A percentile compares a stretch with the other conserved stretches of the same genome.
Evolutionary conservation across 2,113 vertebrate species (phyloP).

Genomic region (Pithys albifrons): DNA sequence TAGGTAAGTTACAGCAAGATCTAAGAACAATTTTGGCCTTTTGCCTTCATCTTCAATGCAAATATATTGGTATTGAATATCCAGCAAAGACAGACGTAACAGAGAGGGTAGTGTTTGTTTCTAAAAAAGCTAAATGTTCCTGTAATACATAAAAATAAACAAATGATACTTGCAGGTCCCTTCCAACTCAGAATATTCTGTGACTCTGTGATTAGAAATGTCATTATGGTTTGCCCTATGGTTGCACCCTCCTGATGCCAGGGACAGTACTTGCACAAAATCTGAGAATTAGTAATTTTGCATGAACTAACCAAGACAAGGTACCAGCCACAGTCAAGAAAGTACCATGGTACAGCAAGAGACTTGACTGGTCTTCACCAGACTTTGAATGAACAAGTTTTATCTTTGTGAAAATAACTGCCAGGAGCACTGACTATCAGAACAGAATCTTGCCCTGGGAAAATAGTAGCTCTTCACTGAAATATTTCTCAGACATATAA

Average conservation of each 20-base stretch:
- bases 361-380: background rate
- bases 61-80: background rate
- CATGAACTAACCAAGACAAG: background rate
- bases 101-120: background rate
- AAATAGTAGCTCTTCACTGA: background rate
- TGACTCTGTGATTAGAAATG: background rate
- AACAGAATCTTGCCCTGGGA: background rate
- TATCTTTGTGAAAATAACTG: background rate
- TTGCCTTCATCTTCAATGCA: background rate
- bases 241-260: background rate
- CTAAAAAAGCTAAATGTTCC: background rate
- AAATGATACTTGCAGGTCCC: background rate
- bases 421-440: background rate
- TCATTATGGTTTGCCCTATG: background rate
- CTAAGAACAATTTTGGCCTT: background rate
- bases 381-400: background rate
- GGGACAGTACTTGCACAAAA: background rate
- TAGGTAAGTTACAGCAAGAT: background rate
- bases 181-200: background rate
- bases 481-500: background rate
- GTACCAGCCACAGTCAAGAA: background rate
- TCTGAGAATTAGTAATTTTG: background rate
- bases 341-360: background rate
- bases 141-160: background rate
- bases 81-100: background rate